Percentiles rank a stretch among this genome's conserved stretches.
These are phyloP conservation scores for Microctonus hyperodae DNA, from an alignment of 2,888 invertebrate species.

Conservation along the genomic window DNA sequence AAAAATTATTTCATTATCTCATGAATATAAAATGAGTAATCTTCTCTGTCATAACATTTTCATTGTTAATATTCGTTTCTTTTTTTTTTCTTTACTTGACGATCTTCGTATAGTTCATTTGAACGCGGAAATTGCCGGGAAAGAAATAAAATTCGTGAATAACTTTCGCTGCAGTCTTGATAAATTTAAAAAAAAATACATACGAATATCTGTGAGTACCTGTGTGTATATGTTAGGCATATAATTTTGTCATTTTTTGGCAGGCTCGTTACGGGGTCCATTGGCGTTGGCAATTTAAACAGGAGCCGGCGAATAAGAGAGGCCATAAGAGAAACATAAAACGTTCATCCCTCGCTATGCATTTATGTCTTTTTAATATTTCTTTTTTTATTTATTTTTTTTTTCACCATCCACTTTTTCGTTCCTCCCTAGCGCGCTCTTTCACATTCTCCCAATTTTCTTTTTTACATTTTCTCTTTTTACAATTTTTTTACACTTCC, in stretches of 20 bases:
- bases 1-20: slow-evolving; percentile 12
- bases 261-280: slow-evolving; percentile 17
- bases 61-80: background rate
- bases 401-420: slow-evolving; percentile 7
- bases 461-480: slow-evolving; percentile 7
- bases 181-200: background rate
- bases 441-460: background rate
- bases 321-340: slow-evolving; percentile 21
- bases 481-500: background rate
- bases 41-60: background rate
- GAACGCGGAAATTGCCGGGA: background rate
- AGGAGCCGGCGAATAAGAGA: slow-evolving; percentile 8
- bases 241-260: slow-evolving; percentile 10
- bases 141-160: background rate
- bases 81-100: background rate
- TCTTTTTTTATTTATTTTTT: slow-evolving; percentile 15
- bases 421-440: background rate
- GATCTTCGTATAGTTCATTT: background rate
- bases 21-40: slow-evolving; percentile 15
- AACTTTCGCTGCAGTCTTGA: background rate
- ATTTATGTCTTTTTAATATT: slow-evolving; percentile 15
- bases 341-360: slow-evolving; percentile 20
- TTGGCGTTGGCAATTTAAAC: slow-evolving; percentile 19
- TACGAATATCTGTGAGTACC: background rate
- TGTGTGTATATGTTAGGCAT: background rate